phyloP scores from a whole-genome alignment of 2,113 vertebrate species.

The Thunnus maccoyii region DNA sequence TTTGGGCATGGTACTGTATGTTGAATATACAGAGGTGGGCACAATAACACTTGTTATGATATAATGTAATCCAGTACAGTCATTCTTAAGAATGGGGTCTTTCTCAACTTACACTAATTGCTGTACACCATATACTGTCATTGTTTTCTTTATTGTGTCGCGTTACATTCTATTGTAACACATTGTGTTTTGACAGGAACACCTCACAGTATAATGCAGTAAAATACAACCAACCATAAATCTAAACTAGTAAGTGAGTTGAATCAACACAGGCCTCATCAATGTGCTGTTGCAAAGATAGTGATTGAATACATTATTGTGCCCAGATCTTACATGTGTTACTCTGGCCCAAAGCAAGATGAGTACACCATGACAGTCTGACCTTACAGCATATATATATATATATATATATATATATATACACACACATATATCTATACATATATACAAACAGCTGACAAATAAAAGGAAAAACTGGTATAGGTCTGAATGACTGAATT shows the following conservation, averaged over 20 bases:
- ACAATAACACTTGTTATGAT: constrained; percentile 3
- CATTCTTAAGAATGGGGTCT: background rate
- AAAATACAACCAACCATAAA: background rate
- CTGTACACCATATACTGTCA: background rate
- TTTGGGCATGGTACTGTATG: constrained; percentile 16
- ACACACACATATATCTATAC: too few relatives aligned
- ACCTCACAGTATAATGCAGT: background rate
- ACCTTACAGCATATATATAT: background rate
- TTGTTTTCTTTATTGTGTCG: background rate
- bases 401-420: too few relatives aligned
- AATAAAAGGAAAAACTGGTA: too few relatives aligned
- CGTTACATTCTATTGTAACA: background rate
- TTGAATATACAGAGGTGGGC: background rate
- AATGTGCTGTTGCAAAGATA: background rate
- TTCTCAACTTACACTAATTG: background rate
- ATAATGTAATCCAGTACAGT: background rate
- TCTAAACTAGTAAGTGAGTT: background rate
- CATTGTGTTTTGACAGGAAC: background rate
- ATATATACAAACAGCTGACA: too few relatives aligned
- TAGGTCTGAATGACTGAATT: too few relatives aligned
- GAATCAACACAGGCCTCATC: background rate
- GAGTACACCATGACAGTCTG: background rate
- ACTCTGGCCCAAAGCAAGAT: background rate
- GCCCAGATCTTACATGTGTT: constrained; percentile 5
- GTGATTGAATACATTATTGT: constrained; percentile 1